Evolutionary conservation across 2,113 vertebrate species (phyloP).

Genomic region (Leptodactylus fuscus): DNA sequence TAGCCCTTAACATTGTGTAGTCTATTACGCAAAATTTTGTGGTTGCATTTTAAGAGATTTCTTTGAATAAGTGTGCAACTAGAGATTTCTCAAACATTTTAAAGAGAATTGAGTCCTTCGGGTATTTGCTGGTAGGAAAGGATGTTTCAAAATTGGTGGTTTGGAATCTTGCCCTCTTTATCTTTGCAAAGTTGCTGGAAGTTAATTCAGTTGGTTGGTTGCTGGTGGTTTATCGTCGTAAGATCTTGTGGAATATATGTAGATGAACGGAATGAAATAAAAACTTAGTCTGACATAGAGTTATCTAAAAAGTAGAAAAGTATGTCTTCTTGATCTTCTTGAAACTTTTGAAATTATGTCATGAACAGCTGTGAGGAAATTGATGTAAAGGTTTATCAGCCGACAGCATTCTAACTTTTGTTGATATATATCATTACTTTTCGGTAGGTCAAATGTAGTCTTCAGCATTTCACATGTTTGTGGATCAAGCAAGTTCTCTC

Average conservation of each 20-base stretch:
- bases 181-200: neutral
- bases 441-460: neutral
- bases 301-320: no score
- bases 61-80: neutral
- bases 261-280: neutral
- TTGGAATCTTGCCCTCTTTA: neutral
- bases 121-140: neutral
- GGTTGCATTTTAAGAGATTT: neutral
- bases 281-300: neutral
- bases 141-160: neutral
- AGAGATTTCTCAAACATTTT: neutral
- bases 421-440: neutral
- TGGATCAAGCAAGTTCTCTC: neutral
- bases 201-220: neutral
- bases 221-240: neutral
- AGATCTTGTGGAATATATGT: neutral
- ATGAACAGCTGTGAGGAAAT: slow-evolving; percentile 61
- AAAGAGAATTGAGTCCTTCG: neutral
- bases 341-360: neutral
- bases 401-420: slow-evolving; percentile 67
- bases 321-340: neutral
- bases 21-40: neutral
- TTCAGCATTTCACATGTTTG: neutral
- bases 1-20: neutral
- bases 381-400: slow-evolving; percentile 61